Evolutionary conservation across 2,888 invertebrate species (phyloP), one percentile per base, ranked within the genome.

Genomic region (Drosophila gaucha): DNA sequence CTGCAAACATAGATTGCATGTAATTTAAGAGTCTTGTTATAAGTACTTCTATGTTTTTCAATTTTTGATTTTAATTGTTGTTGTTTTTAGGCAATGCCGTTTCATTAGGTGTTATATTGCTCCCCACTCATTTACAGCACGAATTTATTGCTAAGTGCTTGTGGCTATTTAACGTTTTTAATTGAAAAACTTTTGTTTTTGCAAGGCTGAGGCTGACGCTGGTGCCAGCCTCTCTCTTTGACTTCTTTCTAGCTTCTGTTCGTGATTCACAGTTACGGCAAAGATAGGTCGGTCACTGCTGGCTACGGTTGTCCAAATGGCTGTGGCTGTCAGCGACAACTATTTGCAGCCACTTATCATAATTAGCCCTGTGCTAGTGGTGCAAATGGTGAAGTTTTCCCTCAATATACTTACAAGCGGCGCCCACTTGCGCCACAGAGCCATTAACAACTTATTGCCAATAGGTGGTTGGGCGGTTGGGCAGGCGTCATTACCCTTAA

Each of bases 111-210:
- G 67, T 67, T 67, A 75, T 68, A 77, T 70, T 78, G 75, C 65
- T 59, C 73, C 41, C 28, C 51, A 60, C 65, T 77, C 74, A 72
- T 67, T 72, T 74, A 64, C 69, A 72, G 70, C 43, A 35, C 38
- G 62, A 75, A 79, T 80, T 80, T 78, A 79, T 79, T 68, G 75
- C 80, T 67, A 80, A 80, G 80, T 70, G 80, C 79, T 75, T 70
- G 79, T 62, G 79, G 79, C 79, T 80, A 78, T 80, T 80, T 80
- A 80, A 75, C 73, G 79, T 79, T 80, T 80, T 78, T 80, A 80
- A 80, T 79, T 80, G 79, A 80, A 80, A 80, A 80, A 80, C 55
- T 80, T 80, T 79, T 79, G 78, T 79, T 80, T 78, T 75, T 73
- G 75, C 68, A n/a, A n/a, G n/a, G n/a, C n/a, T n/a, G n/a, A n/a